These are phyloP conservation scores for Phalanger gymnotis DNA, from an alignment of 2,797 vertebrate genomes.

Conservation along the genomic window DNA sequence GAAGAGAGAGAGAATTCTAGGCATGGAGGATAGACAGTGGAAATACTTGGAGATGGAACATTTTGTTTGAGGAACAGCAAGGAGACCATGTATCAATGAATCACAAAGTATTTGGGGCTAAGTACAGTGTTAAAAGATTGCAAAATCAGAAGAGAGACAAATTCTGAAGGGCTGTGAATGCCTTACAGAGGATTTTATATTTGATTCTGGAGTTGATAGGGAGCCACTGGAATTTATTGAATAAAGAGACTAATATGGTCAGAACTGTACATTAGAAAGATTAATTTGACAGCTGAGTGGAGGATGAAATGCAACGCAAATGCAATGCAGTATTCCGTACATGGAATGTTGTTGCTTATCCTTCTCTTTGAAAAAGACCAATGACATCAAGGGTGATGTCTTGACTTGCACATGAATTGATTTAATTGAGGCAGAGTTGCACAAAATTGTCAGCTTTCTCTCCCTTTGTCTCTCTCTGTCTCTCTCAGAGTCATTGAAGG, in stretches of 20 bases:
- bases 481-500: not conserved
- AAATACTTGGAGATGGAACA: not conserved
- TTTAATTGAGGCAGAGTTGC: not conserved
- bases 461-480: not conserved
- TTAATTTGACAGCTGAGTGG: not conserved
- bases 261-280: not conserved
- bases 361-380: not conserved
- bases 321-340: not conserved
- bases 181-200: not conserved
- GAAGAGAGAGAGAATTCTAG: not conserved
- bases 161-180: not conserved
- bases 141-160: not conserved
- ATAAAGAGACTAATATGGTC: not conserved
- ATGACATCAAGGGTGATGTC: not conserved
- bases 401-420: not conserved
- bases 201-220: not conserved
- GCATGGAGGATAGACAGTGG: not conserved
- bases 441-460: not conserved
- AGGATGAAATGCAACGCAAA: not conserved
- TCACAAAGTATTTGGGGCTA: not conserved
- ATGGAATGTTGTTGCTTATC: not conserved
- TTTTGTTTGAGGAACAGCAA: not conserved
- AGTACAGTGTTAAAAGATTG: not conserved
- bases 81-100: not conserved
- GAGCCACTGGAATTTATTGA: not conserved